These are phyloP conservation scores for Argynnis bischoffii DNA, from an alignment of 2,888 invertebrate species.

Conservation along the genomic window DNA sequence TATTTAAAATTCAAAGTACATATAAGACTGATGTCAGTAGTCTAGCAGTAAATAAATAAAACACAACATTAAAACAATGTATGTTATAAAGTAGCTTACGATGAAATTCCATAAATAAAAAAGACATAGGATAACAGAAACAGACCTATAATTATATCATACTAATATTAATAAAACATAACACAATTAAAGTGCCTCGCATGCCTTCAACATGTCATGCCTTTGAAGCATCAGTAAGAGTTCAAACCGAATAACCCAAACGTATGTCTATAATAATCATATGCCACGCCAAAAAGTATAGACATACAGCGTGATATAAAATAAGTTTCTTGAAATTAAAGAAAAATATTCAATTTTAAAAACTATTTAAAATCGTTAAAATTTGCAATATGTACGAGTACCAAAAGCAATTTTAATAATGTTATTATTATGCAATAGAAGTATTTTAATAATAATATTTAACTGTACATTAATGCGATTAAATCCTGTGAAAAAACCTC, in stretches of 20 bases:
- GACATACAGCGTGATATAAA: slow-evolving; percentile 50
- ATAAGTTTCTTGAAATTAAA: background rate
- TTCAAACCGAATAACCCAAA: slow-evolving; percentile 59
- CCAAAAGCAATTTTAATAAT: too few relatives aligned
- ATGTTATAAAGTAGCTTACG: too few relatives aligned
- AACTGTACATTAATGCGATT: background rate
- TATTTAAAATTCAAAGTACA: too few relatives aligned
- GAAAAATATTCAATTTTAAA: background rate
- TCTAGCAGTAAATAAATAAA: too few relatives aligned
- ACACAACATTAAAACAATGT: too few relatives aligned
- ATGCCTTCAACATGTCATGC: slow-evolving; percentile 5
- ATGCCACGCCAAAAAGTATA: slow-evolving; percentile 52
- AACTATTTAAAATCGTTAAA: background rate
- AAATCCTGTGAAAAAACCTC: too few relatives aligned
- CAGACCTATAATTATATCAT: too few relatives aligned
- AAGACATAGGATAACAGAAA: too few relatives aligned
- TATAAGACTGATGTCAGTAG: too few relatives aligned
- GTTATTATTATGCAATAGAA: background rate
- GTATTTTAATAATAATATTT: background rate
- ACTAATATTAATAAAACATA: background rate
- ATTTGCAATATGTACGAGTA: too few relatives aligned
- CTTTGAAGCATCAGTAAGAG: slow-evolving; percentile 47
- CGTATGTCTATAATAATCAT: slow-evolving; percentile 56
- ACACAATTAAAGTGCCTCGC: background rate
- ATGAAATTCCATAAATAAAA: too few relatives aligned